A percentile compares a stretch with the other conserved stretches of the same genome.
Evolutionary conservation across 1,140 invertebrate species (phyloP).

Genomic region (Drosophila pectinifera): DNA sequence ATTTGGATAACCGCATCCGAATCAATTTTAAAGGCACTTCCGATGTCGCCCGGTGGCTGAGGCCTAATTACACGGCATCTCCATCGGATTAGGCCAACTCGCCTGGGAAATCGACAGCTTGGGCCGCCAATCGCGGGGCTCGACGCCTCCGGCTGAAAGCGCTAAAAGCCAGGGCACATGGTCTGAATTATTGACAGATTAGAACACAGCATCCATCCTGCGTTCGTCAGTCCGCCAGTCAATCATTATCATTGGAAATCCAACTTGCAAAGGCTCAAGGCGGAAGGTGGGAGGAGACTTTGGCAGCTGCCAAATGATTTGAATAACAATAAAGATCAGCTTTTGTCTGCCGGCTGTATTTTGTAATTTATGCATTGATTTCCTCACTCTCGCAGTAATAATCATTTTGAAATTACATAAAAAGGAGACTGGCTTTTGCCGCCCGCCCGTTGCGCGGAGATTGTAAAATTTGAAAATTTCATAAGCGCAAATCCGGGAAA

Average conservation of each 20-base stretch:
- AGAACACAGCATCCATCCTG: conserved; percentile 29
- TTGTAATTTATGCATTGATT: conserved; percentile 83
- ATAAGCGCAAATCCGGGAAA: conserved; percentile 60
- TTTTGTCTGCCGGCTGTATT: conserved; percentile 55
- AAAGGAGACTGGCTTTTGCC: conserved; percentile 52
- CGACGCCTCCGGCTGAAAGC: conserved; percentile 39
- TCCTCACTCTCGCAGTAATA: conserved; percentile 50
- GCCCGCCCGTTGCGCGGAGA: conserved; percentile 64
- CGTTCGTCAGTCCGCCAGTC: conserved; percentile 51
- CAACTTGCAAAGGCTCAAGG: conserved; percentile 34
- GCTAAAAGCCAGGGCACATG: conserved; percentile 67
- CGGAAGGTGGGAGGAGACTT: conserved; percentile 4
- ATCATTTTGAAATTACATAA: conserved; percentile 78
- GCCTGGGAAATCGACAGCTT: conserved; percentile 79
- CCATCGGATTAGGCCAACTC: conserved; percentile 68
- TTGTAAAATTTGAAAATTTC: conserved; percentile 68
- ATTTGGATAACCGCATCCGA: conserved; percentile 10
- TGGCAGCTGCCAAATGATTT: conserved; percentile 67
- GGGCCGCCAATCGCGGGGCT: conserved; percentile 33
- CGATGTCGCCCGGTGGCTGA: conserved; percentile 9
- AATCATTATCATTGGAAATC: conserved; percentile 71
- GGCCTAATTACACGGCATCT: conserved; percentile 71
- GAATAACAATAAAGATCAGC: conserved; percentile 83
- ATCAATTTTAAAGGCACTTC: conserved; percentile 39
- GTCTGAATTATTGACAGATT: conserved; percentile 79